These are phyloP conservation scores for Pachyramphus minor DNA, from an alignment of 2,113 vertebrate species.

Conservation along the genomic window DNA sequence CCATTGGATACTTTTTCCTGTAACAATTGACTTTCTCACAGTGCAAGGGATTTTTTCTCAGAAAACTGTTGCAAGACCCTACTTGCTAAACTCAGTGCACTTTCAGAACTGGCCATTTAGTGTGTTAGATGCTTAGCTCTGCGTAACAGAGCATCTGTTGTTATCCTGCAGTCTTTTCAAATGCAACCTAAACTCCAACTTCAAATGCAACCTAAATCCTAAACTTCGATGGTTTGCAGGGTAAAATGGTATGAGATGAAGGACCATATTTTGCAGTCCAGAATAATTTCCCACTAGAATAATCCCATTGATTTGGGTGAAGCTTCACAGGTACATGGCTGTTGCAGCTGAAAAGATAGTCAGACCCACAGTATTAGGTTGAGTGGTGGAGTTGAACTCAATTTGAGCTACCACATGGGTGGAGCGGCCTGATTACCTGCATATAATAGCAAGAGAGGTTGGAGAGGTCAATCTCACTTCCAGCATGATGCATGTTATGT, in stretches of 20 bases:
- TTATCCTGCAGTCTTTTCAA: neutral
- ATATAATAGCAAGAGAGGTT: slow-evolving; percentile 13
- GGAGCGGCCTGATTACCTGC: neutral
- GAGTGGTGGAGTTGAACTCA: neutral
- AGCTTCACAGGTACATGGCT: neutral
- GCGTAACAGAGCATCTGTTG: neutral
- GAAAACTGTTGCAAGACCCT: neutral
- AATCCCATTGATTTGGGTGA: neutral
- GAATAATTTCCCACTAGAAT: neutral
- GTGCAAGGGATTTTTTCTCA: neutral
- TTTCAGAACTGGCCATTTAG: neutral
- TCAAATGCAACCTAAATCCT: neutral
- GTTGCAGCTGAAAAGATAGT: neutral
- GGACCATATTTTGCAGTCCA: neutral
- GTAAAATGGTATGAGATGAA: neutral
- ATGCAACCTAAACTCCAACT: neutral
- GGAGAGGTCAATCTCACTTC: slow-evolving; percentile 33
- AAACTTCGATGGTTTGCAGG: neutral
- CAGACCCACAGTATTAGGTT: neutral
- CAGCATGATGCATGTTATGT: slow-evolving; percentile 34
- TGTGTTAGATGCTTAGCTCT: neutral
- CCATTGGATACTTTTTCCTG: neutral
- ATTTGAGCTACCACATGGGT: neutral
- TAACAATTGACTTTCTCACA: neutral
- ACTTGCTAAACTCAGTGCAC: neutral